A percentile compares a stretch with the other conserved stretches of the same genome.
Conservation (phyloP, 2,888 invertebrate genomes). For the Linhomoeus sp. region DNA sequence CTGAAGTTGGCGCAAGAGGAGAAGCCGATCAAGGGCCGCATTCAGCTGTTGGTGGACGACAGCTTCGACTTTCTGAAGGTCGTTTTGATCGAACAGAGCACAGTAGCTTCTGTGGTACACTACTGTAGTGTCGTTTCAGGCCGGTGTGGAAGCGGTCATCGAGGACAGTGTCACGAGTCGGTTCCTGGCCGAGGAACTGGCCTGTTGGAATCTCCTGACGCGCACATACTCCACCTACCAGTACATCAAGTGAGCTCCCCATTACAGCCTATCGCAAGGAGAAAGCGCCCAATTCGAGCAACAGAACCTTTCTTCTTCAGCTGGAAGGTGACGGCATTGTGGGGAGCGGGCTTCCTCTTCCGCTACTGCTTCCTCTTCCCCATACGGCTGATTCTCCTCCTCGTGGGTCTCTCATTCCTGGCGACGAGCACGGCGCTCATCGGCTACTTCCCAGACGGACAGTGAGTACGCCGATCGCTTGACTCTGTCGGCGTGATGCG, state of each 20-base stretch:
- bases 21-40: constrained; percentile 7
- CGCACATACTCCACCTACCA: constrained; percentile 80
- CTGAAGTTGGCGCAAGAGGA: constrained; percentile 11
- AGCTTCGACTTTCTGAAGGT: constrained; percentile 21
- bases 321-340: constrained; percentile 59
- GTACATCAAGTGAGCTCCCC: constrained; percentile 51
- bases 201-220: constrained; percentile 83
- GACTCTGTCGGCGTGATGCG: too few species aligned
- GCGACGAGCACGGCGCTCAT: constrained; percentile 44
- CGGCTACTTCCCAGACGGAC: constrained; percentile 45
- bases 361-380: constrained; percentile 79
- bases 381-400: constrained; percentile 34
- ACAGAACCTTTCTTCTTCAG: too few species aligned
- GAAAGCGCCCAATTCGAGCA: too few species aligned
- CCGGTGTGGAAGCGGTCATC: constrained; percentile 85
- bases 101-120: too few species aligned
- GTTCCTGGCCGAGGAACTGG: constrained; percentile 64
- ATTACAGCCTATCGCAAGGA: too few species aligned
- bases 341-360: constrained; percentile 78
- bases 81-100: background rate
- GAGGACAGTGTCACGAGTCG: constrained; percentile 95
- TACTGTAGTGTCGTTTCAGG: too few species aligned
- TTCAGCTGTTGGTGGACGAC: constrained; percentile 15
- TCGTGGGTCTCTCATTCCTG: constrained; percentile 39
- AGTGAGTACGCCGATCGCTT: too few species aligned